Base-by-base conservation (phyloP, 2,888 invertebrate genomes). In the Mechanitis messenoides region DNA sequence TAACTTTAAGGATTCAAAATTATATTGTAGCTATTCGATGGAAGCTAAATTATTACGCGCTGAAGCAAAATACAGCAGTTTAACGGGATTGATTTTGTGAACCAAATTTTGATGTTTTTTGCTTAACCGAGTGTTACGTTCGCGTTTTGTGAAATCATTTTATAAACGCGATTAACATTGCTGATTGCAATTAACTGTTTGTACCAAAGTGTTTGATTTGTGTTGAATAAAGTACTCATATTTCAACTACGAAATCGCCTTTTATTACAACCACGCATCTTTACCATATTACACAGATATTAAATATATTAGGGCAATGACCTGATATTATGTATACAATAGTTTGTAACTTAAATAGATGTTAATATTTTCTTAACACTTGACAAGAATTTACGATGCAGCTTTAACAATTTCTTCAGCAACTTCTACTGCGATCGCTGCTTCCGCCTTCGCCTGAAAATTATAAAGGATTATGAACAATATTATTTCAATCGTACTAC, bases 341-440 rank as follows among this genome's bases (percentile, higher is more conserved):
- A 12, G 59, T 60, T 58, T 56, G 50, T 61, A 65, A 62, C 61
- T 78, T 81, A 82, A 75, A 77, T 80, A 78, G 65, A 68, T 72
- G 64, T 66, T 75, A 72, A 69, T 77, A 83, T 84, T 85, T 63
- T 72, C 75, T 72, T 59, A 67, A 58, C 53, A 58, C 61, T 56
- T 58, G 63, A 65, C 33, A 56, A 62, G 56, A 9, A 61, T 68
- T 76, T 84, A 88, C 78, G 80, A 73, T n/a, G 93, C 91, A 67
- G 98, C 98, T 86, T 96, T 96, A 60, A 97, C 94, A 72, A 99
- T 92, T 71, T 97, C 97, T 87, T 98, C 98, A 58, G 95, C 97
- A 59, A 98, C 97, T 90, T 99, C 98, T 7, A 98, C 90, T 46
- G 97, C 96, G 76, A 99, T 97, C 67, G 94, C 93, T 58, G 98